Conservation (phyloP, 2,888 invertebrate genomes). For the Sesamia inferens region DNA sequence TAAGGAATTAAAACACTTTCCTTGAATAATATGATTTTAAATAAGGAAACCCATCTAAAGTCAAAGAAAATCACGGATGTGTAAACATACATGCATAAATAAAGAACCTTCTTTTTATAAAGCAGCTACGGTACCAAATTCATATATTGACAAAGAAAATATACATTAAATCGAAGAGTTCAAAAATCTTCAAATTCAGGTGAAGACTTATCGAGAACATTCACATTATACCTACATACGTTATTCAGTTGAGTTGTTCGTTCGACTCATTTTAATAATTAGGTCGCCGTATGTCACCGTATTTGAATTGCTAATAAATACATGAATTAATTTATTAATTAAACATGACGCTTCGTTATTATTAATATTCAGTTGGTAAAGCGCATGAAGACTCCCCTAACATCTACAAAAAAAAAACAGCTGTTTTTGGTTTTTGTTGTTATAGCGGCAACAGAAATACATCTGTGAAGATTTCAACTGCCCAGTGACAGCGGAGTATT, state of each 20-base stretch:
- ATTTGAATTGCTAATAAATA: conserved; percentile 52
- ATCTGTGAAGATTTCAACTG: no score
- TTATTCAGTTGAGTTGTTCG: conserved; percentile 37
- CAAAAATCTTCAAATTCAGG: background rate
- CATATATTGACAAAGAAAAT: background rate
- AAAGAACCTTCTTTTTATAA: no score
- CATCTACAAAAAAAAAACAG: no score
- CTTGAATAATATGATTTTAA: background rate
- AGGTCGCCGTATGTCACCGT: conserved; percentile 45
- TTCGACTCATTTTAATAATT: conserved; percentile 36
- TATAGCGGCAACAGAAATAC: no score
- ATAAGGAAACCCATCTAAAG: background rate
- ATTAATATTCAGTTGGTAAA: conserved; percentile 11
- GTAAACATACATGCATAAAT: background rate
- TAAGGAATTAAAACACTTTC: background rate
- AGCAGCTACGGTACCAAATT: background rate
- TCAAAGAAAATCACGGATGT: background rate
- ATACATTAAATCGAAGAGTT: background rate
- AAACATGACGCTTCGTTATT: conserved; percentile 16
- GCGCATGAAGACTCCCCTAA: no score
- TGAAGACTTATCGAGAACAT: background rate
- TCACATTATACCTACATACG: background rate
- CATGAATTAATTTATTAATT: conserved; percentile 29
- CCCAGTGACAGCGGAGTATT: no score
- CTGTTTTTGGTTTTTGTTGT: no score